Base-by-base conservation (phyloP, 2,888 invertebrate genomes). In the Torymus tubicola region DNA sequence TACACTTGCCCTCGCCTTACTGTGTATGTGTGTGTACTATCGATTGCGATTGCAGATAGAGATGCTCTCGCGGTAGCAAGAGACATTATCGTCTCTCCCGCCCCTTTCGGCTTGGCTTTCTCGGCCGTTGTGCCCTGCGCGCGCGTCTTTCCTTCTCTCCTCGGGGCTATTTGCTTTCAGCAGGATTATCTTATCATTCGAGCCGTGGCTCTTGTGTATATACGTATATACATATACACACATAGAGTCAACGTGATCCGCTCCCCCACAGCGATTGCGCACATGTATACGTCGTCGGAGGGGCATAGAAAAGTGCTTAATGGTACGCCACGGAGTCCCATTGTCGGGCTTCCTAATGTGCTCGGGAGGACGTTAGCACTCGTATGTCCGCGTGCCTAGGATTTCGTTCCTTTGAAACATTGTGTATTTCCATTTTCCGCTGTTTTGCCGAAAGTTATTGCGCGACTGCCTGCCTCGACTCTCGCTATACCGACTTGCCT, bases 1-100 rank as follows among this genome's bases (percentile, higher is more conserved):
- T 55, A 31, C 55, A 18, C 60, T 3, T 52, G 24, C 24, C 31
- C 73, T 76, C 83, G 14, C 18, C 42, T 60, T 14, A 3, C 50
- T 21, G 21, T 21, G 21, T 21, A 21, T 21, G 21, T 21, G 21
- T 50, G 52, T 42, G 81, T 83, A 73, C 84, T 86, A 87, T 88
- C 87, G 88, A 88, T 88, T 86, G 86, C 85, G 84, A 86, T 87
- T 86, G 84, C 83, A 86, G 87, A 87, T 86, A 88, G 83, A 81
- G 83, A 80, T 83, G 67, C 61, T 68, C 42, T 42, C 42, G 42
- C 8, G 42, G 42, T 70, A 24, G 71, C 50, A 50, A 75, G 81
- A 80, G 78, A 80, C 75, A 78, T 82, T 82, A 73, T 67, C 78
- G 60, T 57, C 80, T 64, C 73, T 67, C 76, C 64, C 75, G 72